Conservation (phyloP, 1,140 invertebrate genomes). For the Subanguina moxae region DNA sequence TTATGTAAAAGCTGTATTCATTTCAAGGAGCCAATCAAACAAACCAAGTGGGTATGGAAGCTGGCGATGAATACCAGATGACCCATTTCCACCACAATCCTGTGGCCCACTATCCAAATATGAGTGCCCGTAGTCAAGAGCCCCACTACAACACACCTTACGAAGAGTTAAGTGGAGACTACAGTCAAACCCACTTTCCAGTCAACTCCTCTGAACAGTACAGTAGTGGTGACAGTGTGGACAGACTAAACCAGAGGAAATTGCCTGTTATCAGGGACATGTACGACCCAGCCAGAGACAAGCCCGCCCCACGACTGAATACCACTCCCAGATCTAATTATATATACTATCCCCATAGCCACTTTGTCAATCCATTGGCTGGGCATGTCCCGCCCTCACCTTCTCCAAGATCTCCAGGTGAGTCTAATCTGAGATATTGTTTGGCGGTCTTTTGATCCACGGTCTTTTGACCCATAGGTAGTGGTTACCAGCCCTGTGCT, state of each 20-base stretch:
- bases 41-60: neutral
- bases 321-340: neutral
- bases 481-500: too few species aligned
- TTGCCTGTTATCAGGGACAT: neutral
- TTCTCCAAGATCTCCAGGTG: neutral
- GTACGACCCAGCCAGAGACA: neutral
- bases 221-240: too few species aligned
- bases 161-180: too few species aligned
- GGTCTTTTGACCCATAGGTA: too few species aligned
- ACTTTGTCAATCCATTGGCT: too few species aligned
- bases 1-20: neutral
- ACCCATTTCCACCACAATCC: neutral
- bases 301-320: neutral
- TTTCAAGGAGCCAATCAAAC: neutral
- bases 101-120: neutral
- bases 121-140: too few species aligned
- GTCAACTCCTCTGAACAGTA: too few species aligned
- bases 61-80: constrained; percentile 14
- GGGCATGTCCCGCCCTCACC: neutral
- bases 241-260: neutral
- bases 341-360: neutral
- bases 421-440: too few species aligned
- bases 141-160: too few species aligned
- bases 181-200: too few species aligned
- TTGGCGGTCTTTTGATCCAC: too few species aligned